Evolutionary conservation across 2,113 vertebrate genomes (phyloP).

Genomic region (Scartelaos histophorus): DNA sequence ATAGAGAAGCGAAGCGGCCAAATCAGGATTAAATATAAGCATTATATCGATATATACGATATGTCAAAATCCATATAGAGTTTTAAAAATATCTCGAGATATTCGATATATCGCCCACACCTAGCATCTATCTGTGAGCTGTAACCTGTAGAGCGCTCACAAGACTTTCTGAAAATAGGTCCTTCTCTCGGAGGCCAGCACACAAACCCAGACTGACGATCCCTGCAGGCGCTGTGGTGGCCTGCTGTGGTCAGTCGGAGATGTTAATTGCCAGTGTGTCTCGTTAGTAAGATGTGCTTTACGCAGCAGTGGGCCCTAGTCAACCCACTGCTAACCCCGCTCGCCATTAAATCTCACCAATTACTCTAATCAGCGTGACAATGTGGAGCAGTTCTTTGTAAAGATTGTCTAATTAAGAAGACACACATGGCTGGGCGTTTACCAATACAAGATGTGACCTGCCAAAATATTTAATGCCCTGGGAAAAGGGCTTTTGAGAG

Average conservation of each 20-base stretch:
- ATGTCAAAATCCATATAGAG: too few species aligned
- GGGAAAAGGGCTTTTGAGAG: not conserved
- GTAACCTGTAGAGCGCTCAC: constrained; percentile 15
- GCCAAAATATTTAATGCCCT: constrained; percentile 2
- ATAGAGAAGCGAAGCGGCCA: too few species aligned
- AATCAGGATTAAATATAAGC: too few species aligned
- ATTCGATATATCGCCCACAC: too few species aligned
- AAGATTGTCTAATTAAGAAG: constrained; percentile 71
- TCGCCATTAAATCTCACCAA: constrained; percentile 74
- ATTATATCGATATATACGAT: too few species aligned
- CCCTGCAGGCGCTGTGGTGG: constrained; percentile 49
- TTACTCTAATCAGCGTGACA: constrained; percentile 76
- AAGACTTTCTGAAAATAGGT: constrained; percentile 39
- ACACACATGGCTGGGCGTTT: constrained; percentile 57
- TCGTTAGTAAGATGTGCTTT: constrained; percentile 72
- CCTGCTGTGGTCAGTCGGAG: constrained; percentile 61
- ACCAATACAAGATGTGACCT: constrained; percentile 15
- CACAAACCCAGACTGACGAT: constrained; percentile 44
- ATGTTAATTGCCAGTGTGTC: constrained; percentile 68
- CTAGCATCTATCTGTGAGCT: not conserved
- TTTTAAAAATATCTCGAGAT: too few species aligned
- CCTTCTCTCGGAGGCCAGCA: constrained; percentile 23
- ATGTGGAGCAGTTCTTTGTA: constrained; percentile 59
- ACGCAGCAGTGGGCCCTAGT: constrained; percentile 63
- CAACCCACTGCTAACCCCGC: constrained; percentile 66